Evolutionary conservation across 2,888 invertebrate genomes (phyloP), one percentile per base, ranked within the genome.

Genomic region (Synanthedon andrenaeformis): DNA sequence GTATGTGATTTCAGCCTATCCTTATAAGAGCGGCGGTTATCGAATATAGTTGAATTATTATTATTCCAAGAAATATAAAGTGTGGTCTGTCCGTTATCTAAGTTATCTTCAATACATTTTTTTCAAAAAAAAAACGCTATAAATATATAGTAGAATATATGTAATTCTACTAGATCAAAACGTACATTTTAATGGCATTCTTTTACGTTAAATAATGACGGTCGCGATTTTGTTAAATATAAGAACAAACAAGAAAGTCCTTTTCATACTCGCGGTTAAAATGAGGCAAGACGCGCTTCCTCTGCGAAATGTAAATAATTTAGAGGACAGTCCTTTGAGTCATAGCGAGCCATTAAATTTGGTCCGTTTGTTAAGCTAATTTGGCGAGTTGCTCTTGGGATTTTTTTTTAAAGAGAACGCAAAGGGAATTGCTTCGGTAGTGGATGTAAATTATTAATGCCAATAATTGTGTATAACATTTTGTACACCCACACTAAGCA

Each of bases 251-350:
- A 23, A 49, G 49, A 45, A 5, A 23, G 49, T 49, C 51, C 51
- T 51, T 51, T 51, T 51, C 41, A 51, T 51, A 60, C 63, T 59
- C 51, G 61, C 68, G 65, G 69, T 72, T 67, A 67, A 66, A 66
- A 68, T 65, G 65, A 64, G 63, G 64, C 66, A 70, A 72, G 72
- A 74, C 62, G 65, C 60, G 65, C 60, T 61, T 60, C 64, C 72
- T 68, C 58, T 60, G 75, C 73, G 74, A 67, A 74, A 75, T 74
- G 76, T 79, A 78, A 78, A 80, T 78, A 79, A 79, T 80, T 77
- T 69, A 70, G 64, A 64, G 61, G 62, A 64, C 64, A 61, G 71
- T 70, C 72, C 74, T 76, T 76, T 72, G 74, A 74, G 72, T 64
- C 71, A 70, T 69, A 67, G 70, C 63, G 63, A 28, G 13, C 68